Evolutionary conservation across 2,888 invertebrate species (phyloP).

Genomic region (Atethmia centrago): DNA sequence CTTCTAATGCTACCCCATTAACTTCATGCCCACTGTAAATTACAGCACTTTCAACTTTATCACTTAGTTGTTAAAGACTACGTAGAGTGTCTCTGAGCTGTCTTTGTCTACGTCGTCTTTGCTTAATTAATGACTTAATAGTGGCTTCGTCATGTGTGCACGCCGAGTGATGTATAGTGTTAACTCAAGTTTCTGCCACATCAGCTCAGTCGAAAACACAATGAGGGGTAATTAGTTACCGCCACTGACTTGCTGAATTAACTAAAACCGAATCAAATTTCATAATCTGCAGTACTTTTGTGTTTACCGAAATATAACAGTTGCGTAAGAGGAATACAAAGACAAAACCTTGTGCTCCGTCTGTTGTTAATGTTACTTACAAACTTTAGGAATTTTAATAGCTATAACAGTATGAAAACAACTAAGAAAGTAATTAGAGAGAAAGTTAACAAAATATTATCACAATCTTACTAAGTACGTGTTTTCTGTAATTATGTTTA

Average conservation of each 20-base stretch:
- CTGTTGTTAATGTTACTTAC: slow-evolving; percentile 62
- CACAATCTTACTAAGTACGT: slow-evolving; percentile 53
- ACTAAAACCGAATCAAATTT: slow-evolving; percentile 54
- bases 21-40: slow-evolving; percentile 75
- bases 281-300: slow-evolving; percentile 44
- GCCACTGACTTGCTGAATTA: slow-evolving; percentile 54
- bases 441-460: slow-evolving; percentile 62
- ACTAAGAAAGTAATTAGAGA: slow-evolving; percentile 60
- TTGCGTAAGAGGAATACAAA: slow-evolving; percentile 47
- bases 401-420: slow-evolving; percentile 53
- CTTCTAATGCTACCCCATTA: slow-evolving; percentile 83
- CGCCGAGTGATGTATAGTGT: slow-evolving; percentile 73
- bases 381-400: slow-evolving; percentile 63
- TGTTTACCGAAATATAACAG: slow-evolving; percentile 46
- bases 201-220: slow-evolving; percentile 63
- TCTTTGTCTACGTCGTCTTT: slow-evolving; percentile 71
- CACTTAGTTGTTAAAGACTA: slow-evolving; percentile 69
- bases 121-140: slow-evolving; percentile 85
- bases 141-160: slow-evolving; percentile 78
- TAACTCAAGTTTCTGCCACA: slow-evolving; percentile 65
- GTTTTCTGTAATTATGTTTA: slow-evolving; percentile 58
- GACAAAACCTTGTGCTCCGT: slow-evolving; percentile 47
- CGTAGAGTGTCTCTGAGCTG: slow-evolving; percentile 57
- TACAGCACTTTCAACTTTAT: slow-evolving; percentile 80
- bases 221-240: slow-evolving; percentile 65